Evolutionary conservation across 2,113 vertebrate species (phyloP), one percentile per base, ranked within the genome.

Genomic region (Naja naja): DNA sequence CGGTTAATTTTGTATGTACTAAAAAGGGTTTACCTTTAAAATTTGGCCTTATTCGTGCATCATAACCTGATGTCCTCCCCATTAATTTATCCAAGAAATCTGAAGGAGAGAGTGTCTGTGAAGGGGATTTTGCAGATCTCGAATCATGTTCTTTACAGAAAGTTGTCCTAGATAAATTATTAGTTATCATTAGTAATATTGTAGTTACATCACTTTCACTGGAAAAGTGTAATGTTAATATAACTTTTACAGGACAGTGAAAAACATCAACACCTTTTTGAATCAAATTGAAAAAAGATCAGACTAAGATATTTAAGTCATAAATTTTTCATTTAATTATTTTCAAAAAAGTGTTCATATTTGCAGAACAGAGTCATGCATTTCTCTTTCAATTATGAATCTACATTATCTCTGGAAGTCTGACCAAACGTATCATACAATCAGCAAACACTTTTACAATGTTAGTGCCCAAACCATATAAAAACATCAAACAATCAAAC

Each of bases 1-100:
- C 89, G 9, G 93, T 85, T 92, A 43, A 39, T 93, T 90, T 93
- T 91, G 4, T 47, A 45, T 92, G 94, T 30, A 92, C 93, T 95
- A 95, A 27, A 95, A 91, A 89, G 94, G 74, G 1, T 98, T 95
- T 98, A 99, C 99, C 99, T 99, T 99, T 99, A 97, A 99, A 99
- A 98, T 99, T 99, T 49, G 99, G 99, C 97, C 99, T 98, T 96
- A 99, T 99, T 97, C 99, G 98, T 95, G 99, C 99, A 96, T 99
- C 99, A 94, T 99, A 99, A 60, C 99, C 99, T 1, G 99, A 99
- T 93, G 99, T 99, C 95, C 98, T 98, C 96, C 99, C 99, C 99
- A 99, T 99, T 96, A 99, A 98, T 96, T 99, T 99, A 97, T 99
- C 99, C 98, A 99, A 98, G 97, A 99, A 99, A 98, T 99, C 99